Conservation (phyloP, 92 coral and sea anemone genomes). For the Scolanthus callimorphus region DNA sequence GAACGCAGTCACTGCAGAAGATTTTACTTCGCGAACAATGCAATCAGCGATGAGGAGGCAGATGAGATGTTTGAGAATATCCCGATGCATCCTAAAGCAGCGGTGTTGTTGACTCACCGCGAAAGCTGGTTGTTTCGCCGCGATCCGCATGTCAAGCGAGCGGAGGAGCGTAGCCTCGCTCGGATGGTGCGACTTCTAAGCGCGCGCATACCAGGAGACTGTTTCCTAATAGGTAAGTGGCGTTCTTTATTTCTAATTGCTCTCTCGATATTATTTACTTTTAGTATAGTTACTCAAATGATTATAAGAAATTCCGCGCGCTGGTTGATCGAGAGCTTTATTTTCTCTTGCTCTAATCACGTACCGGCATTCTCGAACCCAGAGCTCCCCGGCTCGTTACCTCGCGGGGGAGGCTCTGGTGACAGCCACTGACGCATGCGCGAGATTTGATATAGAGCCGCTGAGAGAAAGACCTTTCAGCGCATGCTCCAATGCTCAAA, state of each 20-base stretch:
- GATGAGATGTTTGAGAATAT: constrained; percentile 47
- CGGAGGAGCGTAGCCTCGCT: constrained; percentile 78
- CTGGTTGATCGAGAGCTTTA: too few species aligned
- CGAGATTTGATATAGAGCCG: too few species aligned
- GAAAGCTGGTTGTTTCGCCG: constrained; percentile 85
- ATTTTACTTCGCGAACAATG: constrained; percentile 59
- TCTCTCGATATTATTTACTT: too few species aligned
- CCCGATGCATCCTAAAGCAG: constrained; percentile 57
- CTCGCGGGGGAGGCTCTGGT: too few species aligned
- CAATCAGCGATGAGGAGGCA: constrained; percentile 55
- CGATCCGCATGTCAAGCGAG: constrained; percentile 59
- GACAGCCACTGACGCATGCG: too few species aligned
- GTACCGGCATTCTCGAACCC: too few species aligned
- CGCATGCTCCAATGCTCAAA: too few species aligned
- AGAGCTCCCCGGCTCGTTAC: too few species aligned
- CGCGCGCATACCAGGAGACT: constrained; percentile 61
- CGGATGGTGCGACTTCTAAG: constrained; percentile 61
- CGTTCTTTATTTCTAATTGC: background rate
- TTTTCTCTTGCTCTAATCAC: too few species aligned
- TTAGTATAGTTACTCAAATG: too few species aligned
- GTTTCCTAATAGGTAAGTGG: constrained; percentile 61
- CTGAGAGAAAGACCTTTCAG: too few species aligned
- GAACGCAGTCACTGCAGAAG: constrained; percentile 67
- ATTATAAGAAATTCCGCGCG: too few species aligned
- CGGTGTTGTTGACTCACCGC: constrained; percentile 74